Evolutionary conservation across 2,888 invertebrate genomes (phyloP).

Genomic region (Prosopocoilus inquinatus): DNA sequence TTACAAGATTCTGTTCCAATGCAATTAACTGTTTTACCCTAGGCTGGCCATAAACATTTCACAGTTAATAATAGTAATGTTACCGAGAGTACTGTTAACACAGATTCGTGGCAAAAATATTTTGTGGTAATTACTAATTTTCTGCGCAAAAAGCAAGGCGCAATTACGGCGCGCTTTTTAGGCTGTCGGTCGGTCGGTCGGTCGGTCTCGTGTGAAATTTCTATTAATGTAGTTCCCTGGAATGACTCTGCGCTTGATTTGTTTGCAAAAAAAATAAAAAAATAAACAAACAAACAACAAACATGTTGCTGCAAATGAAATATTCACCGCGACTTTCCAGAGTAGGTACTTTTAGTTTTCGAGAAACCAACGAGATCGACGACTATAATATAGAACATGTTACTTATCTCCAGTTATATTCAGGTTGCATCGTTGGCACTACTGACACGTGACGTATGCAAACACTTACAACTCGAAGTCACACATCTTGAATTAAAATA

Average conservation of each 20-base stretch:
- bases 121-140: conserved; percentile 1
- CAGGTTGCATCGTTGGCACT: conserved; percentile 28
- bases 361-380: conserved; percentile 22
- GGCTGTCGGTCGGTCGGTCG: not conserved
- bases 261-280: too few relatives aligned
- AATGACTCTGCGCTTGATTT: too few relatives aligned
- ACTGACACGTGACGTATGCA: conserved; percentile 30
- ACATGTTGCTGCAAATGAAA: too few relatives aligned
- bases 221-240: not conserved
- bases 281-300: too few relatives aligned
- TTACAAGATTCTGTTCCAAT: not conserved
- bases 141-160: not conserved
- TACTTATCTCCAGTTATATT: conserved; percentile 26
- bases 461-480: conserved; percentile 25
- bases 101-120: not conserved
- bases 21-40: conserved; percentile 14
- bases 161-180: conserved; percentile 2
- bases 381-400: conserved; percentile 23
- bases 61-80: conserved; percentile 4
- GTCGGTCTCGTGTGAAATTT: not conserved
- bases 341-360: conserved; percentile 24
- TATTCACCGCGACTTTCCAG: conserved; percentile 7
- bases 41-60: conserved; percentile 15
- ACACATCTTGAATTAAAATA: conserved; percentile 19
- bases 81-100: conserved; percentile 2